Base-by-base conservation (phyloP, 2,888 invertebrate genomes). In the Leptopilina drosophilae region DNA sequence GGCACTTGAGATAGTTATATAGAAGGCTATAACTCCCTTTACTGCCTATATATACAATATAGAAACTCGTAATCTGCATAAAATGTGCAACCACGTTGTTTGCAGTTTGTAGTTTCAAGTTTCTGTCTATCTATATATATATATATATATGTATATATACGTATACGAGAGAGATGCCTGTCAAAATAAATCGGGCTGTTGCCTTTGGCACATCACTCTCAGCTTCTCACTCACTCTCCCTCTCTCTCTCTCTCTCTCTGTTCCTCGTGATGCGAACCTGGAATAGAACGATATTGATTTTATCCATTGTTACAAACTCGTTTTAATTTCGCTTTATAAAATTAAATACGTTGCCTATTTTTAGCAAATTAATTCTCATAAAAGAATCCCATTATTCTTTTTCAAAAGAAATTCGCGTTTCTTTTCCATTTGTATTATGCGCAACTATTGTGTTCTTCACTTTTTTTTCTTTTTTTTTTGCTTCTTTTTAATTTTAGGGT, bases 1-100 rank as follows among this genome's bases (percentile, higher is more conserved):
- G 12, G 49, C 69, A 69, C 69, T 69, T 49, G 46, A 77, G 65
- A 77, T 77, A 77, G 40, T 65, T 77, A 77, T 77, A 77, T 49
- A 33, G 49, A 8, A 42, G 9, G 62, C 6, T 20, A 62, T 62
- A 62, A 62, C 62, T 62, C 15, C 62, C 62, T 62, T 62, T 20
- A 62, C 15, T 62, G 62, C 62, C 15, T 20, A 9, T 20, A 9
- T 62, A 62, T 62, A 20, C 33, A 20, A 26, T 33, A 64, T 15
- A 26, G 64, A 33, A n/a, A 77, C 64, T 53, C 49, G 20, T 67
- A 40, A 77, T 77, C 59, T 66, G 56, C 67, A 67, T 66, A 66
- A 40, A 67, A 66, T 56, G 42, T 66, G 64, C 53, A 67, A 49
- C 62, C 40, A 69, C 33, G 33, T 59, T 62, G 62, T 62, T 62